Evolutionary conservation across 2,113 vertebrate species (phyloP).

Genomic region (Stercorarius parasiticus): DNA sequence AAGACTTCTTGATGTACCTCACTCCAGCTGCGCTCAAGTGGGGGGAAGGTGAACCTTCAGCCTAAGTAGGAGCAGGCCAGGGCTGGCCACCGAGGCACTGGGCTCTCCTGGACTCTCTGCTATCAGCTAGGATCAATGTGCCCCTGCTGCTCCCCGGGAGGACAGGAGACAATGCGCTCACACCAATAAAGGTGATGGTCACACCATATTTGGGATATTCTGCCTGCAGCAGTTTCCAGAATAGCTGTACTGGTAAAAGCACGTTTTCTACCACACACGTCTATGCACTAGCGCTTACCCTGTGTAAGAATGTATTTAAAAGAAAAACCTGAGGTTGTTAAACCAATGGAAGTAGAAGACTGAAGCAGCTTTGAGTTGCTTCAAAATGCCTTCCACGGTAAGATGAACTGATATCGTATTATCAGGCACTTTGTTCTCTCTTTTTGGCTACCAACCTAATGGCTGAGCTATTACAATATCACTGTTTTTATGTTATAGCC

Average conservation of each 20-base stretch:
- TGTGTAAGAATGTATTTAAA: background rate
- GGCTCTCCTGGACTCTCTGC: background rate
- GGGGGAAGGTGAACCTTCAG: background rate
- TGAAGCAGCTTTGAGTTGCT: background rate
- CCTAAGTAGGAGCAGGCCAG: background rate
- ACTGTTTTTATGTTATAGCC: background rate
- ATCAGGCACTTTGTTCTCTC: background rate
- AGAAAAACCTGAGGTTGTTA: background rate
- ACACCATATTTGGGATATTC: background rate
- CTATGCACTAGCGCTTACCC: background rate
- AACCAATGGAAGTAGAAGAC: background rate
- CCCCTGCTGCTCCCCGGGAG: background rate
- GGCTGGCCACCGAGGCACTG: rapidly evolving
- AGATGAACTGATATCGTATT: background rate
- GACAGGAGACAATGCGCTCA: rapidly evolving
- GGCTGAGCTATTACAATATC: background rate
- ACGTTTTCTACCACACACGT: rapidly evolving
- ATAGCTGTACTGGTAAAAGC: background rate
- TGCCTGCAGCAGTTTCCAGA: background rate
- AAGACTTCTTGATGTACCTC: background rate
- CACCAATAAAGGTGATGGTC: background rate
- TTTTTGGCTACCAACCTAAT: conserved; percentile 25
- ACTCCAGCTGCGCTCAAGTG: background rate
- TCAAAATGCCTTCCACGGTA: background rate
- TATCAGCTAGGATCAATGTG: rapidly evolving